Evolutionary conservation across 2,888 invertebrate species (phyloP).

Genomic region (Lithophane socia): DNA sequence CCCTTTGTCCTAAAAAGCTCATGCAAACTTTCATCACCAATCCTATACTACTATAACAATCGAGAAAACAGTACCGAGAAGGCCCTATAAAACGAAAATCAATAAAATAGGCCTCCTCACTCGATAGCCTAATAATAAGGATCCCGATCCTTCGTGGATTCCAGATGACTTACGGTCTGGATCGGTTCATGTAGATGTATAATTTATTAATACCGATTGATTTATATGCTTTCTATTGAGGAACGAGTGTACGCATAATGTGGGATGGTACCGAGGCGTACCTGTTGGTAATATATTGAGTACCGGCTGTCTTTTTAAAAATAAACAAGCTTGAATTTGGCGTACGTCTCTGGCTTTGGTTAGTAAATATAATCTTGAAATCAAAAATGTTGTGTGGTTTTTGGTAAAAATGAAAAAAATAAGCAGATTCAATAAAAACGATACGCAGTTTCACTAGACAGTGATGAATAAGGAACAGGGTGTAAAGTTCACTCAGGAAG

Average conservation of each 20-base stretch:
- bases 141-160: conserved; percentile 19
- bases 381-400: not conserved
- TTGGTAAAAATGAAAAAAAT: not conserved
- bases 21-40: too few relatives aligned
- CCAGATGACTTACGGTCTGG: conserved; percentile 40
- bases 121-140: conserved; percentile 39
- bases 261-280: not conserved
- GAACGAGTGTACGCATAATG: conserved; percentile 14
- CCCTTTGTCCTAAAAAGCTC: too few relatives aligned
- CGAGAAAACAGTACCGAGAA: not conserved
- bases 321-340: conserved; percentile 6
- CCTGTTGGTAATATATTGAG: conserved; percentile 7
- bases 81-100: conserved; percentile 17
- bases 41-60: not conserved
- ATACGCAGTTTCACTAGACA: too few relatives aligned
- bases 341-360: not conserved
- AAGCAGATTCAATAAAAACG: too few relatives aligned
- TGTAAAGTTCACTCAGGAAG: too few relatives aligned
- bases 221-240: conserved; percentile 29
- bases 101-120: conserved; percentile 20
- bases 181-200: conserved; percentile 36
- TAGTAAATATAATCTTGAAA: not conserved
- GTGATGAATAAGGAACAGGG: too few relatives aligned
- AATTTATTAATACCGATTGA: conserved; percentile 40
- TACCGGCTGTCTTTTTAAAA: not conserved